Evolutionary conservation across 2,113 vertebrate species (phyloP).

Genomic region (Benitochromis conjunctus): DNA sequence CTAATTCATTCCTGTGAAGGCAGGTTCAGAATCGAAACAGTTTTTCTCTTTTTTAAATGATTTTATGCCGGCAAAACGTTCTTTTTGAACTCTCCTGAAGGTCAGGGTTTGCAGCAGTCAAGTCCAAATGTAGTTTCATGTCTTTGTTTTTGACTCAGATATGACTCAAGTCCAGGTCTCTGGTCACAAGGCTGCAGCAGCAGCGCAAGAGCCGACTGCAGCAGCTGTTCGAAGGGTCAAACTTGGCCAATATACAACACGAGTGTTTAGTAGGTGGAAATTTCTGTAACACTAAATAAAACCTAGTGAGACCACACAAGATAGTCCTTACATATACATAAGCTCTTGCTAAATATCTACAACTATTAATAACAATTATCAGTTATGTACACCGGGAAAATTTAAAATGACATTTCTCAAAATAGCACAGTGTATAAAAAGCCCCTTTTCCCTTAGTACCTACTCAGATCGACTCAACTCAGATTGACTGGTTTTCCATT

Average conservation of each 20-base stretch:
- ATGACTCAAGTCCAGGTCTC: not conserved
- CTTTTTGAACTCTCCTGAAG: not conserved
- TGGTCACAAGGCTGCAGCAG: not conserved
- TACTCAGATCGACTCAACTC: not conserved
- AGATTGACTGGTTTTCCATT: not conserved
- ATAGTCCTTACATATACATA: not conserved
- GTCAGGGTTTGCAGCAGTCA: not conserved
- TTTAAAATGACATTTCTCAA: not conserved
- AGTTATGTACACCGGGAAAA: not conserved
- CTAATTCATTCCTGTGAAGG: not conserved
- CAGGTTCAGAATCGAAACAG: not conserved
- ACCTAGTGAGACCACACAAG: not conserved
- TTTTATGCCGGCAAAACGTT: not conserved
- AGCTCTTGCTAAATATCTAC: not conserved
- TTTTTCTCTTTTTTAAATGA: not conserved
- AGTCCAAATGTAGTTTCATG: not conserved
- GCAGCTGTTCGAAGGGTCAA: not conserved
- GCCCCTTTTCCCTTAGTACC: not conserved
- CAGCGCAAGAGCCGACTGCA: not conserved
- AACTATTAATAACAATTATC: not conserved
- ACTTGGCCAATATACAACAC: not conserved
- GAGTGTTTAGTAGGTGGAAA: not conserved
- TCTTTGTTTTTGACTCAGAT: not conserved
- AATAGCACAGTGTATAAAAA: not conserved
- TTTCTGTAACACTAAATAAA: not conserved